A percentile compares a stretch with the other conserved stretches of the same genome.
These are phyloP conservation scores for Burhinus oedicnemus DNA, from an alignment of 2,113 vertebrate species.

Conservation along the genomic window DNA sequence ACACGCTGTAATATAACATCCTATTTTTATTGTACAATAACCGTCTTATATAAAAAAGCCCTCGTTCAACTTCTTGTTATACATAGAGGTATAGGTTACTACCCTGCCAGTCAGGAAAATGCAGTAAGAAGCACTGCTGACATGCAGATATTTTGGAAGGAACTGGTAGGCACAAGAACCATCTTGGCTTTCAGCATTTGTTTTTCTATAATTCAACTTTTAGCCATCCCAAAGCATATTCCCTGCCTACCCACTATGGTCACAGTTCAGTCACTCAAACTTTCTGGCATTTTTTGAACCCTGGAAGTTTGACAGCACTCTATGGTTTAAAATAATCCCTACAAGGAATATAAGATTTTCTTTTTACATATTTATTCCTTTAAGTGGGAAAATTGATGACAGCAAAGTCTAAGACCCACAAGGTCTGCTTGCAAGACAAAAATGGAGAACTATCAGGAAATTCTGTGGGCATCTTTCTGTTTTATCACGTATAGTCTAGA, in stretches of 20 bases:
- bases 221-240: background rate
- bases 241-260: background rate
- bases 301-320: background rate
- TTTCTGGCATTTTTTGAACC: background rate
- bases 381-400: background rate
- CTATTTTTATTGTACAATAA: background rate
- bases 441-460: background rate
- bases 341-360: background rate
- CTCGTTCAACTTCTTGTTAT: background rate
- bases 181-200: background rate
- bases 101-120: background rate
- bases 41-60: background rate
- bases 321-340: background rate
- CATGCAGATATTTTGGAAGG: background rate
- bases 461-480: background rate
- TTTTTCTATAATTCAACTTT: background rate
- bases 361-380: background rate
- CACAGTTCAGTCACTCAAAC: background rate
- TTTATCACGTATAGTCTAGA: background rate
- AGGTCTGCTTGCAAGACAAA: background rate
- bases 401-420: background rate
- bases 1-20: background rate
- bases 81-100: background rate
- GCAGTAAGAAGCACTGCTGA: background rate
- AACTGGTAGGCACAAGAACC: background rate